Conservation (phyloP, 2,888 invertebrate genomes). For the Synanthedon formicaeformis region DNA sequence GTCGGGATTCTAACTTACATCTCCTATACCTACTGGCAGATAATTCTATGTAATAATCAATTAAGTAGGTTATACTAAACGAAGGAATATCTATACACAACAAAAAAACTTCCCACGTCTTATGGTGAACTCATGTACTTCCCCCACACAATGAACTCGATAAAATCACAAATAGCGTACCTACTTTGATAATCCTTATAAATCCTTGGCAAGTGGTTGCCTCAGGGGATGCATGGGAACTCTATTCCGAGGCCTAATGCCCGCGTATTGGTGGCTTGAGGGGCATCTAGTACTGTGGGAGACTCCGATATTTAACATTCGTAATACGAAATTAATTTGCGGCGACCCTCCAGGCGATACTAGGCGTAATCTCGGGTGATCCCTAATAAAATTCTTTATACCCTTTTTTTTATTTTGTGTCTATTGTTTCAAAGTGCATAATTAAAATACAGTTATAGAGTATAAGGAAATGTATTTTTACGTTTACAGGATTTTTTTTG, state of each 20-base stretch:
- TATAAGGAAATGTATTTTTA: background rate
- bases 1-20: no score
- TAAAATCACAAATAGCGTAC: no score
- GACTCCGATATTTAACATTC: constrained; percentile 26
- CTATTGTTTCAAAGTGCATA: background rate
- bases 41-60: no score
- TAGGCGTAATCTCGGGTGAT: constrained; percentile 23
- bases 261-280: constrained; percentile 30
- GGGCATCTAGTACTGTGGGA: constrained; percentile 2
- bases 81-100: no score
- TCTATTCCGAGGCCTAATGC: constrained; percentile 41
- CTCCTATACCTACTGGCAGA: no score
- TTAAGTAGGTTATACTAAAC: no score
- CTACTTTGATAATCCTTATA: constrained; percentile 20
- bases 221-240: constrained; percentile 53
- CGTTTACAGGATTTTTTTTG: no score
- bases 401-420: background rate
- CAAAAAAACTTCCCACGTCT: no score
- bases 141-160: no score
- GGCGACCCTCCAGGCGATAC: constrained; percentile 22
- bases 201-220: constrained; percentile 57
- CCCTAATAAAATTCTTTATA: background rate
- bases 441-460: background rate
- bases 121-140: no score
- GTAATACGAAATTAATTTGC: constrained; percentile 54